Base-by-base conservation (phyloP, 2,888 invertebrate genomes). In the Ophonus ardosiacus region DNA sequence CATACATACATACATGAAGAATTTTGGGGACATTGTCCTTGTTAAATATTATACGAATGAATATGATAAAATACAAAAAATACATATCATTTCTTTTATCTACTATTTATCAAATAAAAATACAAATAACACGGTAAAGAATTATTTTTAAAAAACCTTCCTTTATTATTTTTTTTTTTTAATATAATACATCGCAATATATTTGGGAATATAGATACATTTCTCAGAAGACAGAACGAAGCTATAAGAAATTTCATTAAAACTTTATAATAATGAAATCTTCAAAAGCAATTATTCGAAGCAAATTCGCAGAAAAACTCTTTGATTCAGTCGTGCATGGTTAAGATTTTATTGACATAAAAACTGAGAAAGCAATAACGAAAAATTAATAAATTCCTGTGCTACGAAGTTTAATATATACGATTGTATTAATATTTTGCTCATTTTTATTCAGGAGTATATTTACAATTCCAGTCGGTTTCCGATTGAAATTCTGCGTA, bases 231-330 rank as follows among this genome's bases (percentile, higher is more conserved):
- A 71, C 18, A 71, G n/a, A 40, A 40, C 8, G 43, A 71, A 31
- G 31, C 38, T 31, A 18, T 78, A 57, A 43, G 21, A 57, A 21
- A 21, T 78, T 78, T 57, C 78, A 78, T 56, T 78, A 78, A 56
- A 57, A 31, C 57, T 57, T 78, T 57, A 78, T 78, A 56, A 57
- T 78, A 78, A 78, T 78, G 57, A 57, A 56, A 31, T 78, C 59
- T 59, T 21, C 31, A 57, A 59, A 78, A 78, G 56, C 21, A 51
- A 78, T 78, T 78, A 56, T 57, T 76, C 78, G 78, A 13, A 78
- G 2, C n/a, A 51, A 78, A 31, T 18, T 78, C 78, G 6, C 15
- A 18, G 57, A 78, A 78, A 78, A 78, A 31, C 31, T 78, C 24
- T 57, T 71, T 63, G 63, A 63, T 18, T 63, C 13, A 5, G 8